These are phyloP conservation scores for Delia radicum DNA, from an alignment of 1,140 invertebrate species.

Conservation along the genomic window DNA sequence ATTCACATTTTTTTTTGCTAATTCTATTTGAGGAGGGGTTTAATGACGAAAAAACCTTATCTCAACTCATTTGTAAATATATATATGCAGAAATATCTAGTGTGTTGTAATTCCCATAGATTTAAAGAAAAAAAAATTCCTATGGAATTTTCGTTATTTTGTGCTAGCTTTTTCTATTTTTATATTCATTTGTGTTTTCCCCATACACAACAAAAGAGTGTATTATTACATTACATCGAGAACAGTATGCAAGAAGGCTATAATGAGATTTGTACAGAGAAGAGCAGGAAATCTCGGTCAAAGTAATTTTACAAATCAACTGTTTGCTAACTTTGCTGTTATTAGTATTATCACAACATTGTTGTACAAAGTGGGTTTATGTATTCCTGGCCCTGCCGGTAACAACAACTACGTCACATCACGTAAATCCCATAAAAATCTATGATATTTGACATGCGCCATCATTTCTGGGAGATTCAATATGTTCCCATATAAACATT, in stretches of 20 bases:
- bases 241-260: neutral
- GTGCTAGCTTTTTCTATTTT: neutral
- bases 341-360: slow-evolving; percentile 11
- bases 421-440: neutral
- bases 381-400: no score
- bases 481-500: no score
- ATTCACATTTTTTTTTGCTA: neutral
- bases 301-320: slow-evolving; percentile 54
- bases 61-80: neutral
- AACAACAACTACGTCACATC: slow-evolving; percentile 16
- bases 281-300: slow-evolving; percentile 46
- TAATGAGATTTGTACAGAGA: neutral
- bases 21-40: neutral
- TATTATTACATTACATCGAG: neutral
- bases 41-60: neutral
- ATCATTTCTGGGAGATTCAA: no score
- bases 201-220: neutral
- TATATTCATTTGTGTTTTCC: neutral
- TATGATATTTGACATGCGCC: neutral
- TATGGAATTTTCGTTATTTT: neutral
- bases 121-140: neutral
- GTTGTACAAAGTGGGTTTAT: neutral
- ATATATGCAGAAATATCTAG: neutral
- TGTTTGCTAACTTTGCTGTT: slow-evolving; percentile 6
- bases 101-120: neutral